Evolutionary conservation across 2,888 invertebrate genomes (phyloP).

Genomic region (Eupithecia tripunctaria): DNA sequence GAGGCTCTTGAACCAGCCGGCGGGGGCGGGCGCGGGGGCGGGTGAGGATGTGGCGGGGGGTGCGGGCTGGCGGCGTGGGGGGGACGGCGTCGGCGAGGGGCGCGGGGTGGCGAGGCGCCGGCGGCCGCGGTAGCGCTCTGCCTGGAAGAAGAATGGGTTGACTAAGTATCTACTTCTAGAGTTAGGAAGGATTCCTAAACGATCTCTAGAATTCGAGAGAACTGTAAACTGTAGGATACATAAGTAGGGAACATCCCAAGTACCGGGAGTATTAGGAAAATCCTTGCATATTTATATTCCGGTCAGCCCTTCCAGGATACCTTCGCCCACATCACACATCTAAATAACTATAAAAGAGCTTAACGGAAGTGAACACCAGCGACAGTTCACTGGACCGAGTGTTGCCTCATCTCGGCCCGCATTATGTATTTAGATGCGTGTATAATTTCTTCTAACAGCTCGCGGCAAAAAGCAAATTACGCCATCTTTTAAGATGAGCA

Average conservation of each 20-base stretch:
- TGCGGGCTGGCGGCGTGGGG: slow-evolving; percentile 83
- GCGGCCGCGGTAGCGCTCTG: slow-evolving; percentile 87
- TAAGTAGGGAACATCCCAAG: not conserved
- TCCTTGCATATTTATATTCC: not conserved
- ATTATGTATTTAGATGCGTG: slow-evolving; percentile 2
- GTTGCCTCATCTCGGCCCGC: not conserved
- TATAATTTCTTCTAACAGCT: not conserved
- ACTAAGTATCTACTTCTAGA: not conserved
- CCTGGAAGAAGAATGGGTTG: slow-evolving; percentile 57
- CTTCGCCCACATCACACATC: not conserved
- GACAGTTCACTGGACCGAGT: not conserved
- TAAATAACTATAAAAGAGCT: not conserved
- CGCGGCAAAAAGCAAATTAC: slow-evolving; percentile 6
- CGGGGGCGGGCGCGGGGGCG: slow-evolving; percentile 80
- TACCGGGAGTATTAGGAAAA: not conserved
- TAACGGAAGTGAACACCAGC: too few species aligned
- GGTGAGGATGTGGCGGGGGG: slow-evolving; percentile 86
- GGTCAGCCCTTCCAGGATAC: not conserved
- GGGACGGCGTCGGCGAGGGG: slow-evolving; percentile 85
- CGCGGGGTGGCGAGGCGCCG: slow-evolving; percentile 72
- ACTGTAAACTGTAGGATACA: not conserved
- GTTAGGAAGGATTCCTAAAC: not conserved
- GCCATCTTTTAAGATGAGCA: slow-evolving; percentile 2
- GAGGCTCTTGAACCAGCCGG: slow-evolving; percentile 92
- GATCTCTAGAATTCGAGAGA: not conserved